Conservation (phyloP, 2,888 invertebrate species). For the Diarsia dahlii region DNA sequence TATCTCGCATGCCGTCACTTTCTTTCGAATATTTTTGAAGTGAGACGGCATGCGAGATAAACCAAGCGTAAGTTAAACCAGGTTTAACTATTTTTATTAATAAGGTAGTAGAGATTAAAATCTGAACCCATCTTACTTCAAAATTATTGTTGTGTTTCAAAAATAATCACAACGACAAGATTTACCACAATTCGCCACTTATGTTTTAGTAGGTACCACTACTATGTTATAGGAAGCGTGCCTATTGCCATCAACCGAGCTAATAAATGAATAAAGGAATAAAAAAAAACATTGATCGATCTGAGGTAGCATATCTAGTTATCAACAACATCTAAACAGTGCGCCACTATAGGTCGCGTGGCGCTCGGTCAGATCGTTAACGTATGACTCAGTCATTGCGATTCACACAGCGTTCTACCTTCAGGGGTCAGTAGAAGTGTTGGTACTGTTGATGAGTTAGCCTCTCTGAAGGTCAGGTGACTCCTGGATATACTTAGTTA, state of each 20-base stretch:
- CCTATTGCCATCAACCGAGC: not conserved
- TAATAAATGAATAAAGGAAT: too few species aligned
- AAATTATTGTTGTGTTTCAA: too few species aligned
- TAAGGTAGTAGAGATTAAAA: too few species aligned
- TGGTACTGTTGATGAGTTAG: not conserved
- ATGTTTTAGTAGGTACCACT: not conserved
- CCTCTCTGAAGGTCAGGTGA: not conserved
- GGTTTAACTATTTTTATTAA: too few species aligned
- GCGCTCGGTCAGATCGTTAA: constrained; percentile 28
- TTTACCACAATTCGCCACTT: not conserved
- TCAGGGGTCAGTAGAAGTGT: not conserved
- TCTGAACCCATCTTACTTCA: too few species aligned
- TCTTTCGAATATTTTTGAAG: too few species aligned
- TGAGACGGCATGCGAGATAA: too few species aligned
- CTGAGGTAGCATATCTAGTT: constrained; percentile 18
- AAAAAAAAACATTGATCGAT: not conserved
- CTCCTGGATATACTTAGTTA: not conserved
- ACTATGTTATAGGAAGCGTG: not conserved
- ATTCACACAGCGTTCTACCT: constrained; percentile 12
- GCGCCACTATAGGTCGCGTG: constrained; percentile 24
- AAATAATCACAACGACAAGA: not conserved
- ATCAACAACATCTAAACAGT: constrained; percentile 4
- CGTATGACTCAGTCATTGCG: constrained; percentile 15
- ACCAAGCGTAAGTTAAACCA: too few species aligned
- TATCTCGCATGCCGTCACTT: too few species aligned